These are phyloP conservation scores for Drosophila tanythrix DNA, from an alignment of 2,888 invertebrate genomes.

Conservation along the genomic window DNA sequence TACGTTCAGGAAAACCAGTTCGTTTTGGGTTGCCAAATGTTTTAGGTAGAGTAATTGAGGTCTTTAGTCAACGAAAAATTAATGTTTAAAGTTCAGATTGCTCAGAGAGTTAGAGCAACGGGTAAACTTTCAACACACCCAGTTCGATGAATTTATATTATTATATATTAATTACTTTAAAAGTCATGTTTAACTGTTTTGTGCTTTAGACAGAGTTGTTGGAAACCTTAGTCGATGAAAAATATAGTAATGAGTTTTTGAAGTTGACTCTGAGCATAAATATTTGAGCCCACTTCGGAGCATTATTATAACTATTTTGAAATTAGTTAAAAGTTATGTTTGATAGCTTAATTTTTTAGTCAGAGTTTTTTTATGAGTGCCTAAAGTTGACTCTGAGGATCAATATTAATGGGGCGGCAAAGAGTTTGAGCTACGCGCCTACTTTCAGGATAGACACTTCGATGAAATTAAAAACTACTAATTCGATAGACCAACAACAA, in stretches of 20 bases:
- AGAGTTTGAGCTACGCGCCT: background rate
- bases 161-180: too few species aligned
- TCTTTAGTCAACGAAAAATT: background rate
- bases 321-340: background rate
- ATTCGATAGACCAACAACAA: background rate
- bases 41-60: background rate
- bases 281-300: background rate
- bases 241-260: background rate
- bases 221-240: too few species aligned
- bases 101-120: too few species aligned
- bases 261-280: background rate
- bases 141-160: too few species aligned
- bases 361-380: background rate
- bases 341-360: background rate
- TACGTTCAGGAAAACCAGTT: background rate
- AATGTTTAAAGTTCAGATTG: background rate
- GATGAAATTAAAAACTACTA: slow-evolving; percentile 1
- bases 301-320: background rate
- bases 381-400: background rate
- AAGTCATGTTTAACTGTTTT: too few species aligned
- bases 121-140: too few species aligned
- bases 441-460: background rate
- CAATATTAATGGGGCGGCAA: background rate
- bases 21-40: background rate
- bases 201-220: too few species aligned